phyloP scores from a whole-genome alignment of 1,140 invertebrate genomes.

The Pseudobourletiella spinata region DNA sequence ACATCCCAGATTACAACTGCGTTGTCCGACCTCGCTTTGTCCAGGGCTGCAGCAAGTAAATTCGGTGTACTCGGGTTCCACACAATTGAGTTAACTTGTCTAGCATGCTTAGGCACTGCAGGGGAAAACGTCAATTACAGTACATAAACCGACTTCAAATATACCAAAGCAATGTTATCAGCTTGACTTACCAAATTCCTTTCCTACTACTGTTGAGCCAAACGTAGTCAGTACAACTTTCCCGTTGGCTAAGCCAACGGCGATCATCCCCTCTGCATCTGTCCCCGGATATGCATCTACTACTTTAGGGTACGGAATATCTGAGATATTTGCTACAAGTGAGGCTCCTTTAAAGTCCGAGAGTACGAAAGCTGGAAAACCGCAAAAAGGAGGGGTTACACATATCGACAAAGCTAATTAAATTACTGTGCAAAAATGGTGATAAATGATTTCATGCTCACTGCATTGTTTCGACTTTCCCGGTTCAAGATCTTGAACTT shows the following conservation, averaged over 20 bases:
- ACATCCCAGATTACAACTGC: slow-evolving; percentile 36
- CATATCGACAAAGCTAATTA: slow-evolving; percentile 18
- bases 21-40: slow-evolving; percentile 48
- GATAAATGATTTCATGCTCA: slow-evolving; percentile 16
- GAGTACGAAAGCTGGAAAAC: slow-evolving; percentile 52
- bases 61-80: slow-evolving; percentile 82
- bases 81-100: slow-evolving; percentile 74
- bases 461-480: slow-evolving; percentile 26
- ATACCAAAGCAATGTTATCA: background rate
- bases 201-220: slow-evolving; percentile 60
- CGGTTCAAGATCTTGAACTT: slow-evolving; percentile 47
- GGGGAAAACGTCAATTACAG: slow-evolving; percentile 5
- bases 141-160: background rate
- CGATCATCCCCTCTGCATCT: slow-evolving; percentile 64
- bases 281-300: slow-evolving; percentile 65
- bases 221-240: slow-evolving; percentile 70
- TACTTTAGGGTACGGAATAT: slow-evolving; percentile 60
- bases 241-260: slow-evolving; percentile 77
- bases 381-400: slow-evolving; percentile 30
- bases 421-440: slow-evolving; percentile 15
- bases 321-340: slow-evolving; percentile 55
- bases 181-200: slow-evolving; percentile 61
- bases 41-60: slow-evolving; percentile 71
- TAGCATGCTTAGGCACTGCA: slow-evolving; percentile 63
- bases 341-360: slow-evolving; percentile 57